Conservation (phyloP, 2,797 vertebrate genomes). For the Perodicticus potto region DNA sequence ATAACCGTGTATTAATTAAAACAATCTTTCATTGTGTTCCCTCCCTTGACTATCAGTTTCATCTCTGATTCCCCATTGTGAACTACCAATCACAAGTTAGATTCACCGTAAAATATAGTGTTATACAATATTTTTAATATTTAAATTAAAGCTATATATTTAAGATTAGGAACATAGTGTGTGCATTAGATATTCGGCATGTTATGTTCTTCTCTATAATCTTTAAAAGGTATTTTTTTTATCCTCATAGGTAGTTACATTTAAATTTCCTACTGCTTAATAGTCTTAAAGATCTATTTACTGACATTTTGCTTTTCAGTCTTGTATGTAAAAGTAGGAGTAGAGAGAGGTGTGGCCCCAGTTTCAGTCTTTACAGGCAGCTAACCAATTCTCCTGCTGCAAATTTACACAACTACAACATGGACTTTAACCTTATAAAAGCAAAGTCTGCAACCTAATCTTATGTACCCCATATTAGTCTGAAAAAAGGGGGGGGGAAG, state of each 20-base stretch:
- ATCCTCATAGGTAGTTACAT: background rate
- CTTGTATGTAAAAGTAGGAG: background rate
- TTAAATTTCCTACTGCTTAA: background rate
- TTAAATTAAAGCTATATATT: background rate
- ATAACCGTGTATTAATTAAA: background rate
- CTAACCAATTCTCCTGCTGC: too few relatives aligned
- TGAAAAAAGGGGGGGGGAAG: background rate
- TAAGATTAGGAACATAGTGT: background rate
- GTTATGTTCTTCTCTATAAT: background rate
- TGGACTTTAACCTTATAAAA: too few relatives aligned
- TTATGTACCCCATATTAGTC: too few relatives aligned
- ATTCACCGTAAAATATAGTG: background rate
- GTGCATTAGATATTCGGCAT: background rate
- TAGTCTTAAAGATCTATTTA: background rate
- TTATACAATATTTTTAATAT: background rate
- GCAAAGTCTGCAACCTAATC: too few relatives aligned
- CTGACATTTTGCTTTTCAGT: background rate
- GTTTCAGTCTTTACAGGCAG: too few relatives aligned
- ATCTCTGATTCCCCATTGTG: background rate
- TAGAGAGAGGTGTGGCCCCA: too few relatives aligned
- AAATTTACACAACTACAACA: too few relatives aligned
- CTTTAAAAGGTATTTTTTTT: background rate
- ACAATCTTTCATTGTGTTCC: background rate
- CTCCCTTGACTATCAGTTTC: background rate
- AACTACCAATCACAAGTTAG: background rate